These are phyloP conservation scores for Malaclemys terrapin DNA, from an alignment of 2,113 vertebrate species.

Conservation along the genomic window DNA sequence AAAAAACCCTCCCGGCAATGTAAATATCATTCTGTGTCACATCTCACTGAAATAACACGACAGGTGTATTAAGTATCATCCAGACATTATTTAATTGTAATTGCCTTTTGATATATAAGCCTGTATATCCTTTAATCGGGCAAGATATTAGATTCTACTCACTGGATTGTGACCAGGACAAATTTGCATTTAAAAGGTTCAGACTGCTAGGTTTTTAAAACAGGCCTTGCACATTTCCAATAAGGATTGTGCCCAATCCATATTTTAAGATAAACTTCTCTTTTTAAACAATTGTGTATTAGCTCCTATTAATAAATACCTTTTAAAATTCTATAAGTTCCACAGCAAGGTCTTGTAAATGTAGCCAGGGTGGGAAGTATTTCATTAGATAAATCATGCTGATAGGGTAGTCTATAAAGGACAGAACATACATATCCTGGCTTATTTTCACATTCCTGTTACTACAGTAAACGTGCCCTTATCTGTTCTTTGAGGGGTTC, in stretches of 20 bases:
- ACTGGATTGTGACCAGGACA: conserved; percentile 58
- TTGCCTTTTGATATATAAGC: conserved; percentile 73
- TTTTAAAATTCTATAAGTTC: conserved; percentile 49
- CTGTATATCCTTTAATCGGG: conserved; percentile 63
- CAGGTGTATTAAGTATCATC: conserved; percentile 70
- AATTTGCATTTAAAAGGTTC: conserved; percentile 70
- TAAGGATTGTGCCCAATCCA: conserved; percentile 50
- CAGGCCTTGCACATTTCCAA: conserved; percentile 53
- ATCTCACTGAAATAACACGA: conserved; percentile 70
- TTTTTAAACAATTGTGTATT: conserved; percentile 31
- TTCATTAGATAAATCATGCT: conserved; percentile 19
- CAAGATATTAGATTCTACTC: conserved; percentile 72
- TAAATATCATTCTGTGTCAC: conserved; percentile 73
- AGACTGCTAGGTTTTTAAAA: conserved; percentile 58
- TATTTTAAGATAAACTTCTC: conserved; percentile 36
- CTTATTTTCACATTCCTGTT: conserved; percentile 40
- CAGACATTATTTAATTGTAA: conserved; percentile 71
- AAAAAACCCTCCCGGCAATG: conserved; percentile 54
- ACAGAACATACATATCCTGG: conserved; percentile 26
- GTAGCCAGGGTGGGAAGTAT: not conserved
- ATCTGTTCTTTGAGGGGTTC: conserved; percentile 33
- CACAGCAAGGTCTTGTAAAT: conserved; percentile 8
- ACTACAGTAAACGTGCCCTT: conserved; percentile 22
- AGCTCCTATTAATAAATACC: conserved; percentile 11
- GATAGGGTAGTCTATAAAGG: conserved; percentile 24